phyloP scores from a whole-genome alignment of 2,888 invertebrate genomes.

The Limnephilus auricula region DNA sequence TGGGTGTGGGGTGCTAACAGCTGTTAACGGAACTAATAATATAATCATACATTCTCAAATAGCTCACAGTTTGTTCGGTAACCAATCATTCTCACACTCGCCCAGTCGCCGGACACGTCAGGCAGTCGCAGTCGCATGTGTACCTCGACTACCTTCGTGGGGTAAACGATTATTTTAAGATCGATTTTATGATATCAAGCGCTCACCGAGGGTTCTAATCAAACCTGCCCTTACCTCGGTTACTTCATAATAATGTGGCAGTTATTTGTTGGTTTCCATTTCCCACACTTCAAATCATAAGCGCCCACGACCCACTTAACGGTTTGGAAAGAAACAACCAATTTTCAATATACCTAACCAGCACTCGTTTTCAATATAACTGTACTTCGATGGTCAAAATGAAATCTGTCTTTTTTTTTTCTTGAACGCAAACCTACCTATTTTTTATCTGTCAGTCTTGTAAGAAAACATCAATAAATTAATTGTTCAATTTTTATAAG shows the following conservation, averaged over 20 bases:
- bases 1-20: constrained; percentile 12
- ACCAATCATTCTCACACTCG: constrained; percentile 53
- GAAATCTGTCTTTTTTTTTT: too few species aligned
- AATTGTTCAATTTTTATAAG: too few species aligned
- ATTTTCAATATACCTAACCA: too few species aligned
- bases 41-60: background rate
- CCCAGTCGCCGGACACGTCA: constrained; percentile 30
- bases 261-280: background rate
- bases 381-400: background rate
- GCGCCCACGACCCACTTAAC: background rate
- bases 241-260: background rate
- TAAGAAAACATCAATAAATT: background rate
- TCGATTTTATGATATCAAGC: constrained; percentile 19
- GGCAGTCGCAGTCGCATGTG: background rate
- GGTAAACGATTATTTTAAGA: constrained; percentile 39
- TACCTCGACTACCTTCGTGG: constrained; percentile 5
- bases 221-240: background rate
- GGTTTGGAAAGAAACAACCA: too few species aligned
- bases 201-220: constrained; percentile 5
- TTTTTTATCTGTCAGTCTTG: background rate
- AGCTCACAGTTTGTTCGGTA: background rate
- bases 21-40: background rate
- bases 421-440: too few species aligned
- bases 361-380: too few species aligned
- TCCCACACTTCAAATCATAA: background rate